phyloP scores from a whole-genome alignment of 2,888 invertebrate species.

The Odontocolon sp. region DNA sequence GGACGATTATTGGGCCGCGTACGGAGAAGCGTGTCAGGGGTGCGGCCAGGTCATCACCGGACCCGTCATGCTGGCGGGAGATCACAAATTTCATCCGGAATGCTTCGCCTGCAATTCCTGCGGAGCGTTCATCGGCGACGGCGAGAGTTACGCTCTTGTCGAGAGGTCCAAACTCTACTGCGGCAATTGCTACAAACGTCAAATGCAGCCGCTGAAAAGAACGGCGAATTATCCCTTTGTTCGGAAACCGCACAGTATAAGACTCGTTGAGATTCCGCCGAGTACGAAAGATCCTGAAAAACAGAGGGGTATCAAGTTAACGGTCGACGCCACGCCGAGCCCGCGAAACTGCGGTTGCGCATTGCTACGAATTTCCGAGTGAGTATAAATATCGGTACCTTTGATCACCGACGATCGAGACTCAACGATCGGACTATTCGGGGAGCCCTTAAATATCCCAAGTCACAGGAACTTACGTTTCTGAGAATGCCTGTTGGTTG shows the following conservation, averaged over 20 bases:
- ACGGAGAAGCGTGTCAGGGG: slow-evolving; percentile 94
- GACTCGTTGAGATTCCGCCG: slow-evolving; percentile 91
- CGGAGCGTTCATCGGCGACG: slow-evolving; percentile 93
- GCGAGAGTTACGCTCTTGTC: slow-evolving; percentile 95
- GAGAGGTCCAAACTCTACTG: slow-evolving; percentile 95
- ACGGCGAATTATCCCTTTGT: slow-evolving; percentile 82
- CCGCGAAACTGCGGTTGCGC: slow-evolving; percentile 82
- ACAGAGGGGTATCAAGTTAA: slow-evolving; percentile 85
- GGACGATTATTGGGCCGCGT: slow-evolving; percentile 93
- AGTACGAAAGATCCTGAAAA: slow-evolving; percentile 82
- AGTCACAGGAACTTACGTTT: neutral
- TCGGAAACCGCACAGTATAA: slow-evolving; percentile 89
- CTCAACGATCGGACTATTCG: neutral
- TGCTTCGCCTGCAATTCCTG: slow-evolving; percentile 95
- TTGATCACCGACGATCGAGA: neutral
- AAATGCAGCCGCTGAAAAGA: slow-evolving; percentile 85
- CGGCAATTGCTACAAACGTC: slow-evolving; percentile 89
- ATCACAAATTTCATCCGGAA: slow-evolving; percentile 97
- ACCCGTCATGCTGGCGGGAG: slow-evolving; percentile 97
- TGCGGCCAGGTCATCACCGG: slow-evolving; percentile 93
- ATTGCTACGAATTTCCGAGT: slow-evolving; percentile 87
- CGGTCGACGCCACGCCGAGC: slow-evolving; percentile 82
- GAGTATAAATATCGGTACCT: too few species aligned
- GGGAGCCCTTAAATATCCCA: slow-evolving; percentile 56
- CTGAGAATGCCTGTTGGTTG: neutral